These are phyloP conservation scores for Lateolabrax maculatus DNA, from an alignment of 2,797 vertebrate genomes.

Conservation along the genomic window DNA sequence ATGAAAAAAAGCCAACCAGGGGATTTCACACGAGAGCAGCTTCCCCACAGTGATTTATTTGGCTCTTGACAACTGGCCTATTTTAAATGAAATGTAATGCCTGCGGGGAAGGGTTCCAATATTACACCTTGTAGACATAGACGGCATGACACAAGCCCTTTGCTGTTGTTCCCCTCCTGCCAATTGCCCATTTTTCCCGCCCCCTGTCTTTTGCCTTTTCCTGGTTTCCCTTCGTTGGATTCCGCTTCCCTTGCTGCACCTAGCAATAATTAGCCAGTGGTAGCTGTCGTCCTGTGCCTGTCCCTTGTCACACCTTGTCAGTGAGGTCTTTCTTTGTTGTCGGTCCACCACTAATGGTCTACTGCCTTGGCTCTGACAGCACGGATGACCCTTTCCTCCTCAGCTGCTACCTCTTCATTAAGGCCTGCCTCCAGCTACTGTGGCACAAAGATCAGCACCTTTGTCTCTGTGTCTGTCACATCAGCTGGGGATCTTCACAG, in stretches of 20 bases:
- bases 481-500: slow-evolving; percentile 48
- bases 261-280: slow-evolving; percentile 66
- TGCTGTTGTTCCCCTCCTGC: slow-evolving; percentile 32
- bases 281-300: slow-evolving; percentile 55
- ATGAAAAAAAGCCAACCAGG: neutral
- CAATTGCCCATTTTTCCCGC: slow-evolving; percentile 27
- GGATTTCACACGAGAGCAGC: neutral
- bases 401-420: slow-evolving; percentile 78
- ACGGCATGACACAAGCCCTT: slow-evolving; percentile 41
- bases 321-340: slow-evolving; percentile 50
- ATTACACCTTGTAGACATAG: slow-evolving; percentile 60
- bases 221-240: slow-evolving; percentile 12
- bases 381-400: slow-evolving; percentile 54
- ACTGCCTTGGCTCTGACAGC: slow-evolving; percentile 65
- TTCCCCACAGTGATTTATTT: slow-evolving; percentile 39
- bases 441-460: slow-evolving; percentile 61
- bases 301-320: slow-evolving; percentile 67
- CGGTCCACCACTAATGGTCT: slow-evolving; percentile 68
- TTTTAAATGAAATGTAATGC: slow-evolving; percentile 51
- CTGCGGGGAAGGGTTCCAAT: slow-evolving; percentile 39
- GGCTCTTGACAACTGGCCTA: slow-evolving; percentile 35
- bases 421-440: slow-evolving; percentile 56
- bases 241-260: slow-evolving; percentile 34
- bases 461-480: slow-evolving; percentile 53
- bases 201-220: slow-evolving; percentile 6